Evolutionary conservation across 53 echinoderm and acorn worm species (phyloP), one percentile per base, ranked within the genome.

Genomic region (Mesocentrotus franciscanus): DNA sequence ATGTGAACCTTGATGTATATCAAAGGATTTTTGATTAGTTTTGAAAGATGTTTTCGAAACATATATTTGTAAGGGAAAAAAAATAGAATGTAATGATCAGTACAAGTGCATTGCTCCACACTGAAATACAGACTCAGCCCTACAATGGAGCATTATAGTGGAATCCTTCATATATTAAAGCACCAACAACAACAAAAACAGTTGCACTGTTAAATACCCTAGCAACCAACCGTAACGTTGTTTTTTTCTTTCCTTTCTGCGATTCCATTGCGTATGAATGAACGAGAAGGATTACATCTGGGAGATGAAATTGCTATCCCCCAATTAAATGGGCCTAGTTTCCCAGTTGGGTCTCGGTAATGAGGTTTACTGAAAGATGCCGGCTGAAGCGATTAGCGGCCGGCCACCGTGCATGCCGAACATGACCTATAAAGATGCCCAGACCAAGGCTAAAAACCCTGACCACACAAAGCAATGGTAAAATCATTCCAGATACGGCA

Each of bases 281-380:
- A 87, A 87, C 58, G 87, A 87, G 11, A 57, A 4, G 92, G 76
- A 71, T 92, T 71, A 92, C 1, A 57, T 3, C 27, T 13, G 75
- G 26, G 75, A 71, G 71, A 75, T 91, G 35, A 70, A 70, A 92
- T 92, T 92, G 92, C 92, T 66, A 92, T 92, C 60, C 78, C 20
- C 60, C 94, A 93, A 93, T 93, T 93, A 93, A 60, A 16, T 93
- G 29, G 83, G 94, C 79, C 33, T 81, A 61, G 94, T 6, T 14
- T 59, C 57, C 32, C 60, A 81, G 84, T 33, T 26, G 60, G 79
- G 59, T 55, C 78, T 72, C 36, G 24, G 1, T 93, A 93, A 93
- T 34, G 94, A 93, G 60, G 26, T 56, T 33, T 93, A 81, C 30
- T 93, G 94, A 93, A 32, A 79, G 94, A 93, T 81, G 60, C 59